Evolutionary conservation across 2,113 vertebrate genomes (phyloP).

Genomic region (Eptesicus fuscus): DNA sequence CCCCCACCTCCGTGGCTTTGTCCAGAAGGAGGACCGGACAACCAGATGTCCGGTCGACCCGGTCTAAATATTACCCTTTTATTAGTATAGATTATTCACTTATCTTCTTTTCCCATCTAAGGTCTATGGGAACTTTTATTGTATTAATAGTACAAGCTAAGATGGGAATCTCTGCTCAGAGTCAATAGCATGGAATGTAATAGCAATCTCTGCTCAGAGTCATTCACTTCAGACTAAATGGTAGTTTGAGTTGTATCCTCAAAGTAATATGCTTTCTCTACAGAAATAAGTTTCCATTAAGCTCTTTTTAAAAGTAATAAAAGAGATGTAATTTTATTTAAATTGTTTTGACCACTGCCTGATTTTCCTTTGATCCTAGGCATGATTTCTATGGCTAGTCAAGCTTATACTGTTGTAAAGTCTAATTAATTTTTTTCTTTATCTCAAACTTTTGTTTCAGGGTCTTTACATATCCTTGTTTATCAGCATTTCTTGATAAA

Average conservation of each 20-base stretch:
- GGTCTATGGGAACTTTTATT: neutral
- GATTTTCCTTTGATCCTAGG: constrained; percentile 6
- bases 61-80: too few relatives aligned
- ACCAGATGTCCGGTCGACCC: too few relatives aligned
- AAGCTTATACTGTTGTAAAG: constrained; percentile 15
- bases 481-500: constrained; percentile 81
- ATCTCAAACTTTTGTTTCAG: constrained; percentile 74
- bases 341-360: neutral
- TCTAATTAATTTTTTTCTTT: neutral
- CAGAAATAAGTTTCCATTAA: neutral
- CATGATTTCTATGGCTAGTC: neutral
- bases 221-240: neutral
- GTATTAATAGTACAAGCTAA: neutral
- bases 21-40: too few relatives aligned
- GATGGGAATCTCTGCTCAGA: neutral
- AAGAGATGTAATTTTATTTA: neutral
- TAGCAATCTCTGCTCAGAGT: neutral
- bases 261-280: constrained; percentile 29
- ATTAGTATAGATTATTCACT: neutral
- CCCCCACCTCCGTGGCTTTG: too few relatives aligned
- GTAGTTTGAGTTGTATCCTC: neutral
- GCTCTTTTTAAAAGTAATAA: neutral
- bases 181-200: neutral
- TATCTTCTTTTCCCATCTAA: neutral
- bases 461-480: constrained; percentile 85